These are phyloP conservation scores for Ceyx cyanopectus DNA, from an alignment of 2,113 vertebrate genomes.

Conservation along the genomic window DNA sequence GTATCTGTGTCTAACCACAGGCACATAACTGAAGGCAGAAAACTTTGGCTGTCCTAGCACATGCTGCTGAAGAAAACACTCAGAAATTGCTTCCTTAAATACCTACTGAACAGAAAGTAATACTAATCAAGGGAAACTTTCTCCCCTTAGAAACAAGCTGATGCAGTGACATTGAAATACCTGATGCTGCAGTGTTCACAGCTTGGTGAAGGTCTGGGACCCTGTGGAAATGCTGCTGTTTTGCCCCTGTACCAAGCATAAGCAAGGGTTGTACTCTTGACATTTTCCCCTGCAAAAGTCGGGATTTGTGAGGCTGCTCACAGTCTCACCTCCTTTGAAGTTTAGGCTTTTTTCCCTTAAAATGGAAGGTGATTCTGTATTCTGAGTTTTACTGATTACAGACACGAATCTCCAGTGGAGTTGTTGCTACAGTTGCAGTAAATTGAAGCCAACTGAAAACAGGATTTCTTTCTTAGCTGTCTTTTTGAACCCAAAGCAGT, in stretches of 20 bases:
- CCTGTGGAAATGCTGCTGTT: neutral
- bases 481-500: neutral
- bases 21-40: neutral
- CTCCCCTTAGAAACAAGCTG: neutral
- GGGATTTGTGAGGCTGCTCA: neutral
- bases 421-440: neutral
- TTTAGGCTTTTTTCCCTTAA: neutral
- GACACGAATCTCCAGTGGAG: neutral
- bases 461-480: neutral
- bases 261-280: neutral
- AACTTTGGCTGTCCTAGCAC: neutral
- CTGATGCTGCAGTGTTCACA: neutral
- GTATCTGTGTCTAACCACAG: neutral
- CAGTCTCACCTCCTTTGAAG: fast-evolving
- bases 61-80: neutral
- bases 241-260: neutral
- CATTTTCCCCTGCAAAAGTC: neutral
- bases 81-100: conserved; percentile 13
- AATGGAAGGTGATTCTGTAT: neutral
- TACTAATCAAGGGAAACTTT: conserved; percentile 3
- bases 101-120: neutral
- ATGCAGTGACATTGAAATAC: neutral
- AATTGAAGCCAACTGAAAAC: neutral
- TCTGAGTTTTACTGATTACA: neutral
- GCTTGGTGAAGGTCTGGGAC: neutral